Evolutionary conservation across 2,797 vertebrate genomes (phyloP).

Genomic region (Phoeniculus purpureus): DNA sequence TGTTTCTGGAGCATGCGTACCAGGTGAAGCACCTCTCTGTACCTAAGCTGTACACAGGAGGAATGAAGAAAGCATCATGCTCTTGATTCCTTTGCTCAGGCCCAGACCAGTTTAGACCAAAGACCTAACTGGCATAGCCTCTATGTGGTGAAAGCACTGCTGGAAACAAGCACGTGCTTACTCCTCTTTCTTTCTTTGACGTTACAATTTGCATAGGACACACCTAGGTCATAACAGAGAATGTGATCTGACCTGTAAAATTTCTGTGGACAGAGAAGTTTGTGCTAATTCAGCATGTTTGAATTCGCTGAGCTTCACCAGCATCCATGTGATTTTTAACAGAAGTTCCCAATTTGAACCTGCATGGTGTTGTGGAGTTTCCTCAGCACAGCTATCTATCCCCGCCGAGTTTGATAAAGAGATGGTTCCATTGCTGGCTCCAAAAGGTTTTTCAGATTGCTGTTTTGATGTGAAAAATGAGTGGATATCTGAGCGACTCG

Average conservation of each 20-base stretch:
- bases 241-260: neutral
- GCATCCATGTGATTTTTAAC: neutral
- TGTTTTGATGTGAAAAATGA: neutral
- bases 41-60: neutral
- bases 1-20: neutral
- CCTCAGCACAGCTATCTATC: neutral
- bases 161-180: neutral
- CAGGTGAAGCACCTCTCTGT: neutral
- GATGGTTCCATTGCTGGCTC: neutral
- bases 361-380: neutral
- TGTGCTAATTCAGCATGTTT: neutral
- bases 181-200: slow-evolving; percentile 2
- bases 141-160: neutral
- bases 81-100: neutral
- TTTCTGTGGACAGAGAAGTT: neutral
- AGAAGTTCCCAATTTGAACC: neutral
- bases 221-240: neutral
- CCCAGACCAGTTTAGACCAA: neutral
- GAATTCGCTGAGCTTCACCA: neutral
- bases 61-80: neutral
- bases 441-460: neutral
- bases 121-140: neutral
- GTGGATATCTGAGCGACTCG: neutral
- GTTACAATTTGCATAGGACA: neutral
- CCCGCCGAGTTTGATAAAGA: neutral